These are phyloP conservation scores for Panagrolaimus sp. DNA, from an alignment of 1,140 invertebrate genomes.

Conservation along the genomic window DNA sequence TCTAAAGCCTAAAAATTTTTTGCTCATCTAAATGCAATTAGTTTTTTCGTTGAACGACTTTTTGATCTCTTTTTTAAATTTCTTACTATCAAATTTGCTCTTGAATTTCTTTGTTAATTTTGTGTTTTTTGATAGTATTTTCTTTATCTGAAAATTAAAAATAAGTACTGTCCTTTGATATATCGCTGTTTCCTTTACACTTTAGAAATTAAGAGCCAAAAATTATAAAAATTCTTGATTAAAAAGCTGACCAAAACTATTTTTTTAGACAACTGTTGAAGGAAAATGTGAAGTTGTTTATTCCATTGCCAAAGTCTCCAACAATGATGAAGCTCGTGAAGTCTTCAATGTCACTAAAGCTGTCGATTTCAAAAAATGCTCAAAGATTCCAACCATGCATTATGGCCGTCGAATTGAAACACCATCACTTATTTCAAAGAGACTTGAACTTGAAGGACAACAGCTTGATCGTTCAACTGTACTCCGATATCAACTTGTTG, in stretches of 20 bases:
- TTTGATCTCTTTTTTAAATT: no score
- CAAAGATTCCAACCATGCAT: slow-evolving; percentile 32
- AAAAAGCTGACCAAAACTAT: no score
- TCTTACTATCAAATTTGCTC: no score
- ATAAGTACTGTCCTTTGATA: no score
- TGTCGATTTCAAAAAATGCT: slow-evolving; percentile 50
- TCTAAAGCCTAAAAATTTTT: no score
- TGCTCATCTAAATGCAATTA: no score
- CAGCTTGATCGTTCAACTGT: slow-evolving; percentile 6
- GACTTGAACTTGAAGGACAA: not conserved
- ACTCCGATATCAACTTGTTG: slow-evolving; percentile 3
- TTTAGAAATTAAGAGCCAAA: no score
- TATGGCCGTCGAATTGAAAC: slow-evolving; percentile 16
- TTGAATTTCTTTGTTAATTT: no score
- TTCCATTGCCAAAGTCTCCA: slow-evolving; percentile 14
- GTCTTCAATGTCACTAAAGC: slow-evolving; percentile 52
- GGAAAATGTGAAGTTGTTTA: slow-evolving; percentile 27
- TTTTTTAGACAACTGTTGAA: slow-evolving; percentile 22
- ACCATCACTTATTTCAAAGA: not conserved
- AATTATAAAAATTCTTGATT: no score
- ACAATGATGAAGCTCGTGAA: not conserved
- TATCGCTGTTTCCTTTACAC: not conserved
- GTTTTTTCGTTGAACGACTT: no score
- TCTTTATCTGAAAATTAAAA: no score
- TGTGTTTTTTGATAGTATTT: no score